Base-by-base conservation (phyloP, 2,797 vertebrate genomes). In the Avahi laniger region DNA sequence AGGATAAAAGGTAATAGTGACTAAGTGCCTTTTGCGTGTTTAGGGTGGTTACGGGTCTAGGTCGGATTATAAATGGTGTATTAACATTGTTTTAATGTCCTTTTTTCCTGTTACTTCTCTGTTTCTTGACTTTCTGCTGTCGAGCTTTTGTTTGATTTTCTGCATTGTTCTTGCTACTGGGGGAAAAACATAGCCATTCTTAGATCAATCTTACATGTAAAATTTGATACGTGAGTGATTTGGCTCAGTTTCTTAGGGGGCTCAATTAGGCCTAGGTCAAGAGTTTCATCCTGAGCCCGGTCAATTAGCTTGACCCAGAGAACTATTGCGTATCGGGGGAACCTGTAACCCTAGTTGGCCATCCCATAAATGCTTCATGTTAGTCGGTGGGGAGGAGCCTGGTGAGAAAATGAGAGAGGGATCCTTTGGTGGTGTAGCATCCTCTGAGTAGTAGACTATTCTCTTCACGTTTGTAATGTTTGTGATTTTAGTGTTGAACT, bases 61-160 rank as follows among this genome's bases (percentile, higher is more conserved):
- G 65, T 33, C 52, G 52, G 54, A 41, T 95, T 93, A 67, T 92
- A 85, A 84, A 35, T 86, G 73, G 57, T 35, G 2, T 41, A 7
- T 81, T 89, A 82, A 91, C 89, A 88, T 86, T 96, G 80, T 84
- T 88, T 26, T 46, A 33, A 41, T 46, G 85, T 88, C 80, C 41
- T 78, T 79, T 59, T 67, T 85, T 70, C 22, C 91, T 87, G 30
- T 67, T 63, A 69, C 57, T 69, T 89, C 73, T 91, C 2, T 50
- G 4, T 72, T 57, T 43, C 63, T 75, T 82, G 72, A 41, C 92
- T 35, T 73, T 75, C 7, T 80, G 20, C 35, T 7, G 4, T 57
- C 50, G 20, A 33, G 85, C 52, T 79, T 95, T 75, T 94, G 48
- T 75, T 78, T 52, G 93, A 61, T 38, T 84, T 75, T 54, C 75